Conservation (phyloP, 2,797 vertebrate species). For the Pachyuromys duprasi region DNA sequence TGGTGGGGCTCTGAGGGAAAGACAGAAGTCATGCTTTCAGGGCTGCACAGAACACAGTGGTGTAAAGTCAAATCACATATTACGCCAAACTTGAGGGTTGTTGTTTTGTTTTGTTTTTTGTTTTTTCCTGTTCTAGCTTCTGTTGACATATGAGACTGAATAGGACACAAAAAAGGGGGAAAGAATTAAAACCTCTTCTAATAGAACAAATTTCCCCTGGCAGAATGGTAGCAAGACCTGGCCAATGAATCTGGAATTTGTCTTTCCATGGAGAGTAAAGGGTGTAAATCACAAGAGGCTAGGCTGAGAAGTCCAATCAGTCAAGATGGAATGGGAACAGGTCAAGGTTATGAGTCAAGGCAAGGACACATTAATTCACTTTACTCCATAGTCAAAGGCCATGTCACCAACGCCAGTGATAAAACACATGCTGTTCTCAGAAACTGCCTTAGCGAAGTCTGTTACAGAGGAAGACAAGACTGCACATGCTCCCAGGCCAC, state of each 20-base stretch:
- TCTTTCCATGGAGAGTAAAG: background rate
- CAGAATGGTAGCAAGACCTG: background rate
- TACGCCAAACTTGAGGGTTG: conserved; percentile 20
- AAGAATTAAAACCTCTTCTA: conserved; percentile 44
- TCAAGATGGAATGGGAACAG: background rate
- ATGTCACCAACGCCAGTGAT: background rate
- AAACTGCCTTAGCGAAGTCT: background rate
- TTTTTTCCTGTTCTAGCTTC: conserved; percentile 12
- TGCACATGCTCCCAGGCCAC: background rate
- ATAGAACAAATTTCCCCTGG: conserved; percentile 8
- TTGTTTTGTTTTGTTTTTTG: background rate
- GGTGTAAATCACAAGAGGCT: conserved; percentile 20
- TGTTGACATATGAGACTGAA: conserved; percentile 55
- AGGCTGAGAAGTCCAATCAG: background rate
- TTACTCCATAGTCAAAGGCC: background rate
- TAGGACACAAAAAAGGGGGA: background rate
- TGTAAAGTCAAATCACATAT: conserved; percentile 53
- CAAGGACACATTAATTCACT: background rate
- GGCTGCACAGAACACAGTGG: background rate
- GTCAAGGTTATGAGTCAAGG: conserved; percentile 23
- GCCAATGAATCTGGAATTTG: background rate
- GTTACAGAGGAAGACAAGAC: background rate
- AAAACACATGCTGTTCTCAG: background rate
- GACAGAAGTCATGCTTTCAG: background rate
- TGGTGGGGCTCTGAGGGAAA: background rate